These are phyloP conservation scores for Hemithea aestivaria DNA, from an alignment of 2,888 invertebrate genomes.

Conservation along the genomic window DNA sequence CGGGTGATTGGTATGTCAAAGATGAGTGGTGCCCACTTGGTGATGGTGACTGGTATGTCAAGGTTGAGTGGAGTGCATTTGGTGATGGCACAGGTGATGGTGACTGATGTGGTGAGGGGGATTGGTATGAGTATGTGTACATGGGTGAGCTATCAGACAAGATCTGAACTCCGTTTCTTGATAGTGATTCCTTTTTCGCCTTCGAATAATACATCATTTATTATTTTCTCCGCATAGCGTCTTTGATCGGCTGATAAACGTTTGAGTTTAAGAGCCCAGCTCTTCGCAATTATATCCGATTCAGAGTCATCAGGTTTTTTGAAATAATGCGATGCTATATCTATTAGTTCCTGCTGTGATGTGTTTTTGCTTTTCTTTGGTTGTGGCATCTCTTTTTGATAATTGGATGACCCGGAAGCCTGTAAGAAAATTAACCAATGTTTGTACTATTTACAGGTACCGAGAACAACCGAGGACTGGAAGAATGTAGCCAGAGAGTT, in stretches of 20 bases:
- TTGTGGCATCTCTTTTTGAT: too few relatives aligned
- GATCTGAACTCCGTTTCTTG: background rate
- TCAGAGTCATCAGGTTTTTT: too few relatives aligned
- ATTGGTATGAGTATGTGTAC: background rate
- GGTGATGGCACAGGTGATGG: slow-evolving; percentile 2
- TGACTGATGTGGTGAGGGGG: background rate
- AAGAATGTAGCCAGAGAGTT: too few relatives aligned
- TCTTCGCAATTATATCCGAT: slow-evolving; percentile 1
- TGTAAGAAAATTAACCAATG: too few relatives aligned
- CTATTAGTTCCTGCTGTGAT: background rate
- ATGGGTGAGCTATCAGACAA: background rate
- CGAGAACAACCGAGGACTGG: too few relatives aligned
- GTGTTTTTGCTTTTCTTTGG: too few relatives aligned
- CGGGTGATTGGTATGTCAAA: slow-evolving; percentile 1
- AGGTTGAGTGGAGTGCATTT: background rate
- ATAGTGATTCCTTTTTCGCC: background rate
- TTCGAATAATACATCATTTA: slow-evolving; percentile 3
- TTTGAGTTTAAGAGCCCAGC: slow-evolving; percentile 1
- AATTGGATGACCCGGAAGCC: too few relatives aligned
- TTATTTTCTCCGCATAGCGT: slow-evolving; percentile 2
- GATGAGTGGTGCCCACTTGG: background rate
- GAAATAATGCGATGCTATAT: slow-evolving; percentile 1
- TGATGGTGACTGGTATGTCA: background rate
- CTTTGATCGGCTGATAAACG: slow-evolving; percentile 1
- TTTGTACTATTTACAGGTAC: too few relatives aligned